Percentiles rank a stretch among this genome's conserved stretches.
These are phyloP conservation scores for Aythya baeri DNA, from an alignment of 2,113 vertebrate species.

Conservation along the genomic window DNA sequence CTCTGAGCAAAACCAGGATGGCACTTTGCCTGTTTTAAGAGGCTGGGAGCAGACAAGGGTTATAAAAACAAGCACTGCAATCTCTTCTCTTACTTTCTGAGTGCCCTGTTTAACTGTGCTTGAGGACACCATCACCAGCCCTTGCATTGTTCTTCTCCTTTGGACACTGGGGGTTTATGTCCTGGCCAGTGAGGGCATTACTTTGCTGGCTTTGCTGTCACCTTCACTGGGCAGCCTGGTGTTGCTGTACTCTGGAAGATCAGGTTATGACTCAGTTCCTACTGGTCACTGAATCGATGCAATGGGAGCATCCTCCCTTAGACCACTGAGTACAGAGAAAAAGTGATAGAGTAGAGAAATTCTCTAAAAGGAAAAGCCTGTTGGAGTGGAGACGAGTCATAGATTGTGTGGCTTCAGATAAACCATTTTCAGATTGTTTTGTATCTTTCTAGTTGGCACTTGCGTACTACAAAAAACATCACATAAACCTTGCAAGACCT, in stretches of 20 bases:
- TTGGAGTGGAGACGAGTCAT: not conserved
- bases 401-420: not conserved
- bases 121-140: not conserved
- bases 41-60: not conserved
- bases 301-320: not conserved
- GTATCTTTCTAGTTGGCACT: not conserved
- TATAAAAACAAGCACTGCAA: not conserved
- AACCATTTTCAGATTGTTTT: not conserved
- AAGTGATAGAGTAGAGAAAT: not conserved
- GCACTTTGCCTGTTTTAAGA: not conserved
- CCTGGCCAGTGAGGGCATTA: not conserved
- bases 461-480: not conserved
- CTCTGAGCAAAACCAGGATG: not conserved
- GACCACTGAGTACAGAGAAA: not conserved
- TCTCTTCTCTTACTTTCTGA: not conserved
- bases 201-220: not conserved
- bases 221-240: not conserved
- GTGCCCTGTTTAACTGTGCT: not conserved
- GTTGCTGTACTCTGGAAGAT: not conserved
- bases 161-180: fast-evolving
- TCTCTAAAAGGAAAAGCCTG: not conserved
- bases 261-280: not conserved
- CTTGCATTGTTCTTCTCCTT: not conserved
- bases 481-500: not conserved
- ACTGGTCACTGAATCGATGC: not conserved